Evolutionary conservation across 2,888 invertebrate genomes (phyloP), one percentile per base, ranked within the genome.

Genomic region (Abrostola tripartita): DNA sequence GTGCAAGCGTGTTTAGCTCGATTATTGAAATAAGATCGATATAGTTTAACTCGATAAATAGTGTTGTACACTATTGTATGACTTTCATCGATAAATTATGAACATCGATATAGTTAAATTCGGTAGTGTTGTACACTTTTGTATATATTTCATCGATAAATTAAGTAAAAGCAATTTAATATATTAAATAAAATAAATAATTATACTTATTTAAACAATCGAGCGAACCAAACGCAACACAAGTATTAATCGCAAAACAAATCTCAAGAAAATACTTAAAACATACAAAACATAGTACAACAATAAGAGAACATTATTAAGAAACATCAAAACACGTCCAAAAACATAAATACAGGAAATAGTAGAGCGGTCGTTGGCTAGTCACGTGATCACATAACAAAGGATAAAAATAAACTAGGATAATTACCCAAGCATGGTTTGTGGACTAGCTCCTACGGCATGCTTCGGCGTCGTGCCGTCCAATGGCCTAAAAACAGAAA

Each of bases 351-450:
- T 4, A 11, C 10, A 51, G 36, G 35, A 69, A 14, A 38, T 24
- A 24, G 4, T 24, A 24, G 24, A 24, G 24, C 24, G 24, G 24
- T 24, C 24, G 24, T 24, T 4, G 24, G 24, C 24, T 4, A 4
- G 24, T 24, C 24, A 24, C 24, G 24, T 24, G 24, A 24, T 24
- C 24, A 24, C 24, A 24, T 24, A 24, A 24, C 24, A 49, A 9
- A 51, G 61, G 56, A 62, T 61, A 72, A 54, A 38, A 51, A 65
- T 65, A 52, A 84, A 78, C 78, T 67, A 81, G 61, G 81, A 95
- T 94, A 95, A 95, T 96, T 96, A 96, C 96, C 96, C 96, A 92
- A 96, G 95, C 90, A 93, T 91, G 91, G 94, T 88, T 95, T 95
- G 96, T 92, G 95, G 94, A 85, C 90, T 94, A 93, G 92, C 94